Percentiles rank a stretch among this genome's conserved stretches.
phyloP scores from a whole-genome alignment of 2,797 vertebrate species.

The Selene dorsalis region DNA sequence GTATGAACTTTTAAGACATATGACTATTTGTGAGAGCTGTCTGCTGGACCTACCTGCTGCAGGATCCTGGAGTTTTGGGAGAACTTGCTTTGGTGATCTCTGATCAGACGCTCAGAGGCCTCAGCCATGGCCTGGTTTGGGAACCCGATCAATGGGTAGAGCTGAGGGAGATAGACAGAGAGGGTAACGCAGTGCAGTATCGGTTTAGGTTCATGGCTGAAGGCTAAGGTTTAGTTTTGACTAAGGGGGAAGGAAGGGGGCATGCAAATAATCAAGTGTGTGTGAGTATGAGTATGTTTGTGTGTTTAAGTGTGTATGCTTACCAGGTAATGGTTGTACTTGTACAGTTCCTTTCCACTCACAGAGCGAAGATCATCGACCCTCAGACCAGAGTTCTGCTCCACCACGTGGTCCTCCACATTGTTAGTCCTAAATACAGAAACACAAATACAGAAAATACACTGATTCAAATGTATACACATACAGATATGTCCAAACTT shows the following conservation, averaged over 20 bases:
- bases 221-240: not conserved
- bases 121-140: slow-evolving; percentile 69
- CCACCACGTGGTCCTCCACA: slow-evolving; percentile 70
- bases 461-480: not conserved
- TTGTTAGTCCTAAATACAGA: slow-evolving; percentile 74
- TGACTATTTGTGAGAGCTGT: not conserved
- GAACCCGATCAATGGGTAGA: slow-evolving; percentile 79
- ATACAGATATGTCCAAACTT: not conserved
- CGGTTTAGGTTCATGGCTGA: not conserved
- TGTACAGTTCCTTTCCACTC: slow-evolving; percentile 81
- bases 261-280: not conserved
- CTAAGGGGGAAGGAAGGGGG: too few relatives aligned
- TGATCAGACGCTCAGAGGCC: slow-evolving; percentile 77
- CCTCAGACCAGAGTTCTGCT: slow-evolving; percentile 74
- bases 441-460: slow-evolving; percentile 8
- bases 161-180: slow-evolving; percentile 63
- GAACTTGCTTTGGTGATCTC: slow-evolving; percentile 76
- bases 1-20: not conserved
- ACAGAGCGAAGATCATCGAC: slow-evolving; percentile 66
- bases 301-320: not conserved
- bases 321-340: slow-evolving; percentile 80
- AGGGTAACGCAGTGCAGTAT: not conserved
- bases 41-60: slow-evolving; percentile 78
- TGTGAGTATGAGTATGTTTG: not conserved
- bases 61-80: slow-evolving; percentile 75